Percentiles rank a stretch among this genome's conserved stretches.
Conservation (phyloP, 1,140 invertebrate genomes). For the Conus betulinus region DNA sequence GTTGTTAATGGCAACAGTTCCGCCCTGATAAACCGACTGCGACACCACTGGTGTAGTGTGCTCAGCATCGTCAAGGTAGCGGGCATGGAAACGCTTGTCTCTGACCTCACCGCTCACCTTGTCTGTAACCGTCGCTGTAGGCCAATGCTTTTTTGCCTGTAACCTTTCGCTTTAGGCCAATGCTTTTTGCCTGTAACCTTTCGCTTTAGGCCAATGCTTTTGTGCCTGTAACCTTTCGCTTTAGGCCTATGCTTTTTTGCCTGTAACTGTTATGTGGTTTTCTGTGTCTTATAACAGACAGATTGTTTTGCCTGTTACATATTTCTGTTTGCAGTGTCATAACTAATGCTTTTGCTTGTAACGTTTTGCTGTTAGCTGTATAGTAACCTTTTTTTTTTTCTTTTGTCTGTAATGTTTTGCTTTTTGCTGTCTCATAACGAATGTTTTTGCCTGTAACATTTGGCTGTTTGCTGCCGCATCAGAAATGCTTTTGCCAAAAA, state of each 20-base stretch:
- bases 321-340: too few relatives aligned
- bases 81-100: not conserved
- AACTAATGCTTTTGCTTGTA: too few relatives aligned
- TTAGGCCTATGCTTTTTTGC: not conserved
- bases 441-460: not conserved
- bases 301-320: too few relatives aligned
- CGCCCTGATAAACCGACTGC: conserved; percentile 43
- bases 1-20: conserved; percentile 42
- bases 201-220: not conserved
- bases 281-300: too few relatives aligned
- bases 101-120: not conserved
- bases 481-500: too few relatives aligned
- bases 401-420: not conserved
- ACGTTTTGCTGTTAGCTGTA: too few relatives aligned
- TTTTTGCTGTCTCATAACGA: not conserved
- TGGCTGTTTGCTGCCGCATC: too few relatives aligned
- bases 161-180: not conserved
- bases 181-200: not conserved
- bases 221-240: not conserved
- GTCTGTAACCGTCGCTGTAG: not conserved
- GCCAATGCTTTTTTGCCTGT: not conserved
- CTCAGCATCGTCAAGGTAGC: conserved; percentile 41
- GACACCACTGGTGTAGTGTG: conserved; percentile 50
- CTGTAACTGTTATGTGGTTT: too few relatives aligned
- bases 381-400: too few relatives aligned